Evolutionary conservation across 2,888 invertebrate genomes (phyloP).

Genomic region (Poecilus cupreus): DNA sequence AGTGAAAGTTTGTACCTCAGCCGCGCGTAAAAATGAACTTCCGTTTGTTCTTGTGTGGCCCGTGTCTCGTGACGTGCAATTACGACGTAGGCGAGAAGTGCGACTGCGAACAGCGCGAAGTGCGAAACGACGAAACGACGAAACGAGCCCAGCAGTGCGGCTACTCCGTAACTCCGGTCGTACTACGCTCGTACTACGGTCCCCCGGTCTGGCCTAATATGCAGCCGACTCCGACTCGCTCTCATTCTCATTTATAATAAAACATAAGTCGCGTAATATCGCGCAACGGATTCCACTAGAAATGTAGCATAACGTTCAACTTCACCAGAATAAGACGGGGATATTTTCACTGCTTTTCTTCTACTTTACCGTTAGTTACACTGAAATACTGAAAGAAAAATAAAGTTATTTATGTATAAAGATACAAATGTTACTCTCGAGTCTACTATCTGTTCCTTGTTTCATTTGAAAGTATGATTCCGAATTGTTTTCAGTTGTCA

Average conservation of each 20-base stretch:
- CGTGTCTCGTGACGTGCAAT: constrained; percentile 37
- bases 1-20: constrained; percentile 35
- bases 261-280: neutral
- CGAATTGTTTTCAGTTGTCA: neutral
- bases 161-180: neutral
- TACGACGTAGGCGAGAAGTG: constrained; percentile 6
- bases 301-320: constrained; percentile 2
- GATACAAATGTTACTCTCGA: neutral
- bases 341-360: neutral
- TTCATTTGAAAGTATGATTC: constrained; percentile 16
- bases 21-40: constrained; percentile 51
- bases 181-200: neutral
- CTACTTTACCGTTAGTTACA: neutral
- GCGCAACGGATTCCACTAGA: neutral
- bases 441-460: neutral
- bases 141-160: neutral
- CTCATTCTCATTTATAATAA: constrained; percentile 19
- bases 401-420: neutral
- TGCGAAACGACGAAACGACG: neutral
- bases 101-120: neutral
- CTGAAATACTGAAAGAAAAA: neutral
- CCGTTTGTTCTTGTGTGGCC: constrained; percentile 40
- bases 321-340: neutral
- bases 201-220: neutral
- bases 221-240: neutral